phyloP scores from a whole-genome alignment of 1,140 invertebrate genomes.

The Drosophila rufa region DNA sequence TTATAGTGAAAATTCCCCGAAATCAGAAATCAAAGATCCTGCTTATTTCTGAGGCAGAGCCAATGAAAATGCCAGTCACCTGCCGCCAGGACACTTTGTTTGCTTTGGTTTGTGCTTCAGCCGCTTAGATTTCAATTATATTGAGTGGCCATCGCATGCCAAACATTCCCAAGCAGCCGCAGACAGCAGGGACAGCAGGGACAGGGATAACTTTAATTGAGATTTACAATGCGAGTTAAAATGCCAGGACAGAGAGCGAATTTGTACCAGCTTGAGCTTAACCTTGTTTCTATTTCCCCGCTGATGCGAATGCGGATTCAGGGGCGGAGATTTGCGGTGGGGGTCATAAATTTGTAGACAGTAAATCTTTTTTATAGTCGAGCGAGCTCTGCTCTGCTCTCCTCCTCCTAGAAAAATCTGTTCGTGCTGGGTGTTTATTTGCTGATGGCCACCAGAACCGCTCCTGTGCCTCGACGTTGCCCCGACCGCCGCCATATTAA shows the following conservation, averaged over 20 bases:
- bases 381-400: background rate
- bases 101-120: slow-evolving; percentile 44
- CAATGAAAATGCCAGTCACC: slow-evolving; percentile 13
- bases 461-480: slow-evolving; percentile 1
- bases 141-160: slow-evolving; percentile 63
- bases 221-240: slow-evolving; percentile 75
- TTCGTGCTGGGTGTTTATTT: slow-evolving; percentile 63
- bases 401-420: slow-evolving; percentile 41
- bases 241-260: slow-evolving; percentile 55
- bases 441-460: slow-evolving; percentile 30
- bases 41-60: background rate
- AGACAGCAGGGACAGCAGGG: slow-evolving; percentile 22
- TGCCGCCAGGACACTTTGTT: slow-evolving; percentile 37
- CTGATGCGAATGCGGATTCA: background rate
- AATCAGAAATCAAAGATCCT: background rate
- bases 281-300: slow-evolving; percentile 54
- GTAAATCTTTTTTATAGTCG: slow-evolving; percentile 76
- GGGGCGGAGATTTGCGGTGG: slow-evolving; percentile 29
- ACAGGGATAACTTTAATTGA: slow-evolving; percentile 67
- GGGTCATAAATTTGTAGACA: slow-evolving; percentile 72
- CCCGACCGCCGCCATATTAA: slow-evolving; percentile 49
- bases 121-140: slow-evolving; percentile 70
- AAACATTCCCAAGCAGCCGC: slow-evolving; percentile 38
- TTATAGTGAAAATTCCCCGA: too few species aligned
- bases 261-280: slow-evolving; percentile 57